Evolutionary conservation across 1,140 invertebrate genomes (phyloP).

Genomic region (Bombus picipes): DNA sequence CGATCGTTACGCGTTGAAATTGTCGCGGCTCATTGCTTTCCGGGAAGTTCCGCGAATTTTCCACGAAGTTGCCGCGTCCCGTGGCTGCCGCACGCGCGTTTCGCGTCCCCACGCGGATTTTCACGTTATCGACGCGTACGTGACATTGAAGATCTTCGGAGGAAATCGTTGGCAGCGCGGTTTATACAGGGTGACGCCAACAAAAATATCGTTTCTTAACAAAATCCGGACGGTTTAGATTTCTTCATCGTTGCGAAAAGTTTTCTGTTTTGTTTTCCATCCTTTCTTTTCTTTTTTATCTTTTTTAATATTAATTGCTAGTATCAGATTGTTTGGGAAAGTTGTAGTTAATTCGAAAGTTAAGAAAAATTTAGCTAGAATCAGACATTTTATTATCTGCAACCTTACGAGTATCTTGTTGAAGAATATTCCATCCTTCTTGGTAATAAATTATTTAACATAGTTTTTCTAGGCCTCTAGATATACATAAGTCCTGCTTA

Average conservation of each 20-base stretch:
- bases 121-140: slow-evolving; percentile 52
- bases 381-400: too few relatives aligned
- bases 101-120: slow-evolving; percentile 6
- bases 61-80: slow-evolving; percentile 24
- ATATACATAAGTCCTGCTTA: too few relatives aligned
- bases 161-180: neutral
- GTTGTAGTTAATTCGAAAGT: too few relatives aligned
- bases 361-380: too few relatives aligned
- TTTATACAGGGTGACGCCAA: neutral
- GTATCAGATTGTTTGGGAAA: too few relatives aligned
- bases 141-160: slow-evolving; percentile 45
- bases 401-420: too few relatives aligned
- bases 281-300: too few relatives aligned
- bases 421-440: too few relatives aligned
- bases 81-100: slow-evolving; percentile 13
- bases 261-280: neutral
- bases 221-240: neutral
- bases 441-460: too few relatives aligned
- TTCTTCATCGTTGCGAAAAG: neutral
- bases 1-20: slow-evolving; percentile 71
- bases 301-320: too few relatives aligned
- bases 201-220: neutral
- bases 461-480: too few relatives aligned
- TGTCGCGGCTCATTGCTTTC: slow-evolving; percentile 43
- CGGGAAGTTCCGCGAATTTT: slow-evolving; percentile 36